Conservation (phyloP, 1,140 invertebrate genomes). For the Meteorus sp. region DNA sequence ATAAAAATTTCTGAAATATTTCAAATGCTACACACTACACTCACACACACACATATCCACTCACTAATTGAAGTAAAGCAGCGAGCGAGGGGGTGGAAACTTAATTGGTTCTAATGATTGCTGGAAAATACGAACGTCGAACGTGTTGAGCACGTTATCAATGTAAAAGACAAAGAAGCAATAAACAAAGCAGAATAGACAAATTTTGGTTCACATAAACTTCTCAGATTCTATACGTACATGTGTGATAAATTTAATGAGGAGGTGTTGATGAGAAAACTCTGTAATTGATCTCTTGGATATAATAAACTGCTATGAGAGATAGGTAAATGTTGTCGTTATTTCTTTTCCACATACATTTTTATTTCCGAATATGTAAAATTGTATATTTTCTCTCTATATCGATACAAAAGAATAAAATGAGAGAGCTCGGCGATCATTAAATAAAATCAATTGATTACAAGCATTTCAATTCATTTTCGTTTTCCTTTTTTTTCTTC, state of each 20-base stretch:
- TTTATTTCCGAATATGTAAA: conserved; percentile 2
- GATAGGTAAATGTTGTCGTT: not conserved
- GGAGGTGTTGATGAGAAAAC: conserved; percentile 1
- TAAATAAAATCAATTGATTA: not conserved
- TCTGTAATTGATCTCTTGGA: conserved; percentile 5
- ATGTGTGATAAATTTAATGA: conserved; percentile 12
- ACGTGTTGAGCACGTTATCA: conserved; percentile 19
- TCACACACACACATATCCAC: no score
- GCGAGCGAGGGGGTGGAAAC: not conserved
- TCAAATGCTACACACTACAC: no score
- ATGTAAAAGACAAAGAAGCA: not conserved
- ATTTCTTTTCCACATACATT: not conserved
- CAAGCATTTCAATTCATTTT: not conserved
- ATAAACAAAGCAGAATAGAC: conserved; percentile 2
- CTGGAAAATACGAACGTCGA: conserved; percentile 12
- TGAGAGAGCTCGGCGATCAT: not conserved
- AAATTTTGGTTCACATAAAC: conserved; percentile 8
- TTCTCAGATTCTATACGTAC: conserved; percentile 2
- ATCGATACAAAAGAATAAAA: not conserved
- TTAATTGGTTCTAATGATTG: conserved; percentile 15
- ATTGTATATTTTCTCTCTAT: conserved; percentile 23
- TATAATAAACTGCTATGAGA: conserved; percentile 13
- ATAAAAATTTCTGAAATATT: conserved; percentile 7
- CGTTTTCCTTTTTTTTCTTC: no score
- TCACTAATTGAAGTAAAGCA: not conserved